Base-by-base conservation (phyloP, 2,113 vertebrate genomes). In the Eolophus roseicapilla region DNA sequence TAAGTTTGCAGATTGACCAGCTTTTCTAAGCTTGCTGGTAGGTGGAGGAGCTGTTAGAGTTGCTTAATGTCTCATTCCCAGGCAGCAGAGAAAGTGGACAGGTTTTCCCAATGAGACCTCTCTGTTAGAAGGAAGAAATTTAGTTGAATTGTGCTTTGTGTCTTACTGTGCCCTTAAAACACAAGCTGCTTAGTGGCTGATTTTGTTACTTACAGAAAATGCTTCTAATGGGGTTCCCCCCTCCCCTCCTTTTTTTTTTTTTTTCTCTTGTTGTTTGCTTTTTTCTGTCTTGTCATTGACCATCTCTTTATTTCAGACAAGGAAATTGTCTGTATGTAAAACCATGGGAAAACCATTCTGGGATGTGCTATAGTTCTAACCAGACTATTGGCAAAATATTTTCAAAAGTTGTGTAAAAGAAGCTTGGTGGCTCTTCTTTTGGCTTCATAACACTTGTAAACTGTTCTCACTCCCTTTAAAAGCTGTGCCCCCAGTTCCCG, bases 201-300 rank as follows among this genome's bases (percentile, higher is more conserved):
- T 91, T 73, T 50, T 68, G 28, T 78, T 84, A 23, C 24, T 82
- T 19, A 43, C 6, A 53, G 35, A 86, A 86, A 24, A 31, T 50
- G 6, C 53, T 81, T 86, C 33, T 83, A 46, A 33, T 17, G 53
- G n/a, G 3, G 17, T 2, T 33, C 29, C 3, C 9, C 4, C 2
- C 1, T 2, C 0, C 9, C 8, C 12, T 13, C 17, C 12, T 16
- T 27, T 11, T 10, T 17, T 25, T 7, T 27, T n/a, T 44, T 7
- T 28, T 44, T 55, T 33, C 7, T 5, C 13, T 49, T 46, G 29
- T 4, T 69, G 2, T 35, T 41, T 29, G 14, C 5, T 7, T 39
- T 90, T 85, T 35, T 3, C 5, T 75, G 1, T 67, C 63, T 63
- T 80, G 20, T 35, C 17, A 13, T 27, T 44, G 41, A 62, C n/a